A percentile compares a stretch with the other conserved stretches of the same genome.
These are phyloP conservation scores for Meandrina meandrites DNA, from an alignment of 92 coral and sea anemone species.

Conservation along the genomic window DNA sequence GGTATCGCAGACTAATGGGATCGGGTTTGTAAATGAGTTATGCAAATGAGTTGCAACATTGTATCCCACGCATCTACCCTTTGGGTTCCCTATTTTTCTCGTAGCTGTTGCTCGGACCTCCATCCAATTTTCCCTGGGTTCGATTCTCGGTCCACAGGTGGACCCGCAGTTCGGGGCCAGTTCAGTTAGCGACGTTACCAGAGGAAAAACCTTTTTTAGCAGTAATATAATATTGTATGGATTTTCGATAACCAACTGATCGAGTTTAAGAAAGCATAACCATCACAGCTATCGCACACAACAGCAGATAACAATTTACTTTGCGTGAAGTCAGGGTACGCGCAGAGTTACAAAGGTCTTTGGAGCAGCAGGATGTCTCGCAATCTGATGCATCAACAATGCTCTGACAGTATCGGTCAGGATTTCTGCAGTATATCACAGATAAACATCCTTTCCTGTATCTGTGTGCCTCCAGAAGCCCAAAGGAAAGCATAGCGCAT, in stretches of 20 bases:
- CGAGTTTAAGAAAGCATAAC: not conserved
- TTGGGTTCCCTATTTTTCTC: too few species aligned
- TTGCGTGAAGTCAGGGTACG: constrained; percentile 8
- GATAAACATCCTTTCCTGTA: constrained; percentile 60
- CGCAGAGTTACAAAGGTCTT: constrained; percentile 32
- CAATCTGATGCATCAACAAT: constrained; percentile 31
- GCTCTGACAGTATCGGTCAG: constrained; percentile 45
- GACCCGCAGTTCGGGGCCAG: not conserved
- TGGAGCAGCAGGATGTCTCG: constrained; percentile 6
- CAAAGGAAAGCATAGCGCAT: constrained; percentile 52
- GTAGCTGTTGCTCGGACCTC: too few species aligned
- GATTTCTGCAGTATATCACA: constrained; percentile 59
- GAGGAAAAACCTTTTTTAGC: not conserved
- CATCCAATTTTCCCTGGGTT: not conserved
- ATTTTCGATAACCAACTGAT: not conserved
- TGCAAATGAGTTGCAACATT: too few species aligned
- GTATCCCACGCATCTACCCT: too few species aligned
- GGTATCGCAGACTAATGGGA: too few species aligned
- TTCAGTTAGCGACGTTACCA: too few species aligned
- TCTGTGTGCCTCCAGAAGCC: constrained; percentile 35
- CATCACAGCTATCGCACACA: not conserved
- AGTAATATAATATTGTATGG: not conserved
- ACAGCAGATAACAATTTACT: not conserved
- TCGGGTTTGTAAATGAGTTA: too few species aligned
- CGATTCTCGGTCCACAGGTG: not conserved